These are phyloP conservation scores for Drosophila melanica DNA, from an alignment of 1,140 invertebrate species.

Conservation along the genomic window DNA sequence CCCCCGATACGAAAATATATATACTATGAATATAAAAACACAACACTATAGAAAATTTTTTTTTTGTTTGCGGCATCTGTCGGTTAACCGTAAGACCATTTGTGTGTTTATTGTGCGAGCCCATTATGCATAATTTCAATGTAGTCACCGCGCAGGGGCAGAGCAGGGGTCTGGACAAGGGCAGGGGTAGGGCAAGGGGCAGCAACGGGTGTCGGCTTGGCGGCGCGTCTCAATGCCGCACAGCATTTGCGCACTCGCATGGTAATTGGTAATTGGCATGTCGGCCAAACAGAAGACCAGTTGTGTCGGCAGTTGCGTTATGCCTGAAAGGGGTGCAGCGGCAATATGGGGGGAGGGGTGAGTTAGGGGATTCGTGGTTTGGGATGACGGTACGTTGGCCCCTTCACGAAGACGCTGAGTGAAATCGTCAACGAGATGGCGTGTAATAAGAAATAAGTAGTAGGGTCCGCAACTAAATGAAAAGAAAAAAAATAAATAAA, in stretches of 20 bases:
- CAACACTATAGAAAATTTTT: conserved; percentile 42
- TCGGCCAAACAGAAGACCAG: conserved; percentile 26
- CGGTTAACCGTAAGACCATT: conserved; percentile 51
- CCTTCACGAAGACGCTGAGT: conserved; percentile 34
- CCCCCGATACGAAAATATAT: conserved; percentile 5
- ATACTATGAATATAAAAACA: conserved; percentile 17
- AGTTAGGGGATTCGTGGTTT: neutral
- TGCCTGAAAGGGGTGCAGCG: neutral
- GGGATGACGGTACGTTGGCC: conserved; percentile 62
- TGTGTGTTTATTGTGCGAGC: conserved; percentile 36
- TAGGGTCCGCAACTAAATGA: conserved; percentile 46
- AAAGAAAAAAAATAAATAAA: conserved; percentile 2
- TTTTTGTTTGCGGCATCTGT: conserved; percentile 16
- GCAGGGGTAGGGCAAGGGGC: neutral
- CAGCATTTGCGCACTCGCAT: conserved; percentile 47
- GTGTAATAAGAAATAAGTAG: conserved; percentile 54
- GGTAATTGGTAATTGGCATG: conserved; percentile 58
- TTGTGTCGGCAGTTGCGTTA: conserved; percentile 1
- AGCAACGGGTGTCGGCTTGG: conserved; percentile 7
- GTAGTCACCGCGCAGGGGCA: neutral
- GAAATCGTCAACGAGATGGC: conserved; percentile 65
- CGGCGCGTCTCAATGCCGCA: conserved; percentile 37
- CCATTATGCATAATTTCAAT: conserved; percentile 71
- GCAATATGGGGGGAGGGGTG: neutral
- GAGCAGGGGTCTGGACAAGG: neutral